A percentile compares a stretch with the other conserved stretches of the same genome.
phyloP scores from a whole-genome alignment of 2,888 invertebrate genomes.

The Deroplatys truncata region DNA sequence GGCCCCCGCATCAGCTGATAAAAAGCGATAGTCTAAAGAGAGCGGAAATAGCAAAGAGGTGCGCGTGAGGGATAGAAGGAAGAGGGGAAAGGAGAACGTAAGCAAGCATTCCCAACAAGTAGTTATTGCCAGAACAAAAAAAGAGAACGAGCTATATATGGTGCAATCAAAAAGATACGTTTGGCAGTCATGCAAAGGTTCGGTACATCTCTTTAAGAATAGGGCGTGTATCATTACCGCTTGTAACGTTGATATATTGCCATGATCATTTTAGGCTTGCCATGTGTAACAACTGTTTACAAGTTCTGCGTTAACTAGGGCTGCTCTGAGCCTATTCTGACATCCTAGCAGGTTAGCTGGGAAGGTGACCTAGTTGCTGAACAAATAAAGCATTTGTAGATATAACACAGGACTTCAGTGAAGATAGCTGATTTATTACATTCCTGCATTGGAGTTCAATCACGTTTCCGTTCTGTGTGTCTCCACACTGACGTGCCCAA shows the following conservation, averaged over 20 bases:
- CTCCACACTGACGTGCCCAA: no score
- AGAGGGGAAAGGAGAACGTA: background rate
- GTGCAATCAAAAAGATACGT: background rate
- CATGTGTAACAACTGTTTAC: background rate
- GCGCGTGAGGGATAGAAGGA: background rate
- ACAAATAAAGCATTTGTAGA: background rate
- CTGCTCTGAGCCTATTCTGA: background rate
- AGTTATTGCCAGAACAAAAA: background rate
- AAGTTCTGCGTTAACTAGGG: background rate
- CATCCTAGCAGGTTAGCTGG: background rate
- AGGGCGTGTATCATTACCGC: background rate
- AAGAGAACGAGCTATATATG: background rate
- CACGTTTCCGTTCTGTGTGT: no score
- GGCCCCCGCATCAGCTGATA: background rate
- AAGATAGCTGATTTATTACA: no score
- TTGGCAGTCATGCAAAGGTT: background rate
- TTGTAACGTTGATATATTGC: background rate
- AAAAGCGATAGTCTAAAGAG: background rate
- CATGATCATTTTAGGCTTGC: background rate
- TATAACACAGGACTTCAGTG: background rate
- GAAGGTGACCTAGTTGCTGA: background rate
- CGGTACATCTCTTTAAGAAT: background rate
- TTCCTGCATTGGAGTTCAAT: no score
- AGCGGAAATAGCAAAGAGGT: background rate
- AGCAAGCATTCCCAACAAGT: background rate